Percentiles rank a stretch among this genome's conserved stretches.
These are phyloP conservation scores for Tholera decimalis DNA, from an alignment of 2,888 invertebrate genomes.

Conservation along the genomic window DNA sequence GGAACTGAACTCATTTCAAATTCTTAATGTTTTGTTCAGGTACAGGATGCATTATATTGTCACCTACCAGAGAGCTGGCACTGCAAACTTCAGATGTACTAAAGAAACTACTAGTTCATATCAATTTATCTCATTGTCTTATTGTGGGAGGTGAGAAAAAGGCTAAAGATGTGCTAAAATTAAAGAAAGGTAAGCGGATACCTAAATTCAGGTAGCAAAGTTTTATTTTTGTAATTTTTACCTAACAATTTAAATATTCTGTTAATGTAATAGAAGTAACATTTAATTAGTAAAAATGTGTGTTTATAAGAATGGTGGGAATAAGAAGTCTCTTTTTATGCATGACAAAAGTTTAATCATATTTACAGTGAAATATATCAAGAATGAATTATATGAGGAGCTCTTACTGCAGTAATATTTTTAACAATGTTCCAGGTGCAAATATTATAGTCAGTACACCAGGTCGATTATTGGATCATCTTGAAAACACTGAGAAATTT, in stretches of 20 bases:
- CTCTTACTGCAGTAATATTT: neutral
- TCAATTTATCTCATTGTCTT: conserved; percentile 96
- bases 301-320: neutral
- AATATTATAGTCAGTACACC: conserved; percentile 99
- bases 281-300: neutral
- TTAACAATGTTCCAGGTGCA: conserved; percentile 90
- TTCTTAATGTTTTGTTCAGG: conserved; percentile 84
- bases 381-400: too few species aligned
- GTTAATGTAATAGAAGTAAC: neutral
- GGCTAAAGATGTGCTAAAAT: conserved; percentile 95
- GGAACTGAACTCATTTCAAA: neutral
- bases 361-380: neutral
- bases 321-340: fast-evolving
- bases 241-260: neutral
- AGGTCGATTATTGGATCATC: conserved; percentile 98
- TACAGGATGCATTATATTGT: conserved; percentile 97
- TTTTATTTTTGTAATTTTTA: neutral
- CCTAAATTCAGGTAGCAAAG: neutral
- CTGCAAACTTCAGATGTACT: conserved; percentile 98
- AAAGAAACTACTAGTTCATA: conserved; percentile 95
- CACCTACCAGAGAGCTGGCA: conserved; percentile 98
- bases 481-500: conserved; percentile 97
- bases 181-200: conserved; percentile 93
- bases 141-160: conserved; percentile 98
- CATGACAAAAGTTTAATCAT: neutral